Conservation (phyloP, 2,113 vertebrate genomes). For the Dipodomys merriami region DNA sequence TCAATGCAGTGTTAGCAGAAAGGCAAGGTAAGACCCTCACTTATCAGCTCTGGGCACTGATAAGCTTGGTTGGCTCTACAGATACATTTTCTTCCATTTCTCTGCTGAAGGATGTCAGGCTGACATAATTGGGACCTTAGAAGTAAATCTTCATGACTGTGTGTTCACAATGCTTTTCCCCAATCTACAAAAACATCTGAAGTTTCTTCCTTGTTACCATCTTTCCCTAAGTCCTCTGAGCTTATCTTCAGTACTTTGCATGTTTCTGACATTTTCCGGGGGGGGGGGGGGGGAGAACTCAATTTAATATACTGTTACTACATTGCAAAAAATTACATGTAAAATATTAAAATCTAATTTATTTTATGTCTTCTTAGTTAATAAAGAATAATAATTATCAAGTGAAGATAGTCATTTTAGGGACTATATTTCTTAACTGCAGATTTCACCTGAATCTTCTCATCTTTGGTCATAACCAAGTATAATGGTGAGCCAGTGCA, state of each 20-base stretch:
- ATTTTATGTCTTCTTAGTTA: background rate
- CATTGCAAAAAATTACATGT: conserved; percentile 29
- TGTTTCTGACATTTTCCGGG: background rate
- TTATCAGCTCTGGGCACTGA: background rate
- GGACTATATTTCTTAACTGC: background rate
- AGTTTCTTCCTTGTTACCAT: background rate
- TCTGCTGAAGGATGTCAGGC: background rate
- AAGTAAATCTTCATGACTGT: background rate
- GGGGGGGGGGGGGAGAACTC: background rate
- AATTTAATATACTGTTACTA: background rate
- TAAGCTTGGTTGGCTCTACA: background rate
- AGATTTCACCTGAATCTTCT: conserved; percentile 47
- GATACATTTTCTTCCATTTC: background rate
- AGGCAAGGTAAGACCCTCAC: background rate
- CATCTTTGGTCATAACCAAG: background rate
- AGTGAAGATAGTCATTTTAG: background rate
- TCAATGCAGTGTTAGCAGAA: background rate
- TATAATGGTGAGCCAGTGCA: background rate
- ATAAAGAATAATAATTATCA: conserved; percentile 11
- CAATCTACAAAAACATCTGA: background rate
- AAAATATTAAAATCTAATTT: background rate
- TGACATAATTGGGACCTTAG: background rate
- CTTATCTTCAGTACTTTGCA: background rate
- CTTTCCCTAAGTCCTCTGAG: background rate
- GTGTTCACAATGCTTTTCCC: background rate